phyloP scores from a whole-genome alignment of 2,113 vertebrate species.

The Peromyscus californicus region DNA sequence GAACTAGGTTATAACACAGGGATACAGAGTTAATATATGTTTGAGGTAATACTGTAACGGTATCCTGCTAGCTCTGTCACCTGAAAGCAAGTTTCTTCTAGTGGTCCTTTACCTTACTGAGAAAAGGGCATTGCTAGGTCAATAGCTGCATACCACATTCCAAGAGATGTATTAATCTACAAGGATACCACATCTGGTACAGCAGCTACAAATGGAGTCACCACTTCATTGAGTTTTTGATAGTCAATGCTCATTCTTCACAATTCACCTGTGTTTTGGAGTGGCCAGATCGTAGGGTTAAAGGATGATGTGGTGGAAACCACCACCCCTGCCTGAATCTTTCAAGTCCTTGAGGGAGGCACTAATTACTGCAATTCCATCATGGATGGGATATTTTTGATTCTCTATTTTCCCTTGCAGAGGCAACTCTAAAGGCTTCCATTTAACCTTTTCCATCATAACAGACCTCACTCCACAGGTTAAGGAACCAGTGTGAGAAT shows the following conservation, averaged over 20 bases:
- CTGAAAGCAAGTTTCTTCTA: too few relatives aligned
- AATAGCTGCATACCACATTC: too few relatives aligned
- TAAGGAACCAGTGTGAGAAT: background rate
- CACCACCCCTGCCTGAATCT: background rate
- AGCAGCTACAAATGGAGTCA: background rate
- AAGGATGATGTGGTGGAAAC: background rate
- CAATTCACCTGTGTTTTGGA: background rate
- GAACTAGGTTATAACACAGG: background rate
- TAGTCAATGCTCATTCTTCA: background rate
- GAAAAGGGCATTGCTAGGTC: too few relatives aligned
- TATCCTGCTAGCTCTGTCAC: too few relatives aligned
- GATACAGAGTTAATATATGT: background rate
- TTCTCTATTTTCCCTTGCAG: background rate
- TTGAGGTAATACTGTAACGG: too few relatives aligned
- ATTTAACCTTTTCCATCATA: background rate
- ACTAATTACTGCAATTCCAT: background rate
- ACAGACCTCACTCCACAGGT: fast-evolving
- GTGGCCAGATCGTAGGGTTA: background rate
- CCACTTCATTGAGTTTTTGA: background rate
- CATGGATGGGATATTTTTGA: background rate
- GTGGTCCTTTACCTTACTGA: too few relatives aligned
- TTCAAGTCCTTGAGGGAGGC: background rate
- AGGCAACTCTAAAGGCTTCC: background rate
- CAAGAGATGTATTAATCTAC: too few relatives aligned
- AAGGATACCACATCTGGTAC: background rate